These are phyloP conservation scores for Xylocopa sonorina DNA, from an alignment of 1,140 invertebrate species.

Conservation along the genomic window DNA sequence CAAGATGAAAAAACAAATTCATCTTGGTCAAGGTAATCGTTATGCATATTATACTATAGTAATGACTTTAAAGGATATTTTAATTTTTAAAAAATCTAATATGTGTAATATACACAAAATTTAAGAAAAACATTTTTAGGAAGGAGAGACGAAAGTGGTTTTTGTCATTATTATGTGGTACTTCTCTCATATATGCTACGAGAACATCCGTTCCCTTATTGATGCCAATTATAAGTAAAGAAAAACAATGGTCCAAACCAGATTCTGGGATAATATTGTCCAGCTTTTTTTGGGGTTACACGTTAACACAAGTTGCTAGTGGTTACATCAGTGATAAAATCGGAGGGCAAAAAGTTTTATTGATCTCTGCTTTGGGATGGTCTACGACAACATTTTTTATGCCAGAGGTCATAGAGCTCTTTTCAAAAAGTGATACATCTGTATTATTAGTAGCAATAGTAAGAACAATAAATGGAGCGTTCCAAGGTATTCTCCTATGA, in stretches of 20 bases:
- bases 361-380: slow-evolving; percentile 86
- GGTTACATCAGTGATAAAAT: slow-evolving; percentile 87
- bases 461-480: slow-evolving; percentile 86
- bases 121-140: slow-evolving; percentile 70
- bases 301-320: slow-evolving; percentile 87
- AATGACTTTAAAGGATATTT: not conserved
- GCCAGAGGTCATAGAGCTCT: slow-evolving; percentile 85
- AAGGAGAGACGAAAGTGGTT: slow-evolving; percentile 84
- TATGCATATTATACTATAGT: not conserved
- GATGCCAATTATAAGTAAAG: slow-evolving; percentile 85
- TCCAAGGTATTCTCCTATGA: slow-evolving; percentile 83
- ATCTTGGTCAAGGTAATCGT: slow-evolving; percentile 56
- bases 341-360: slow-evolving; percentile 87
- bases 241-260: slow-evolving; percentile 88
- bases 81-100: not conserved
- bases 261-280: slow-evolving; percentile 88
- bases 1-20: slow-evolving; percentile 46
- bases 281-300: slow-evolving; percentile 91
- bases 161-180: slow-evolving; percentile 85
- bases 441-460: slow-evolving; percentile 85
- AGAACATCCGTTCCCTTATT: slow-evolving; percentile 87
- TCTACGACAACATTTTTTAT: slow-evolving; percentile 86
- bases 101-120: not conserved
- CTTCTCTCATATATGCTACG: slow-evolving; percentile 86
- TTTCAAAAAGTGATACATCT: slow-evolving; percentile 82